Base-by-base conservation (phyloP, 1,140 invertebrate species). In the Samia ricini region DNA sequence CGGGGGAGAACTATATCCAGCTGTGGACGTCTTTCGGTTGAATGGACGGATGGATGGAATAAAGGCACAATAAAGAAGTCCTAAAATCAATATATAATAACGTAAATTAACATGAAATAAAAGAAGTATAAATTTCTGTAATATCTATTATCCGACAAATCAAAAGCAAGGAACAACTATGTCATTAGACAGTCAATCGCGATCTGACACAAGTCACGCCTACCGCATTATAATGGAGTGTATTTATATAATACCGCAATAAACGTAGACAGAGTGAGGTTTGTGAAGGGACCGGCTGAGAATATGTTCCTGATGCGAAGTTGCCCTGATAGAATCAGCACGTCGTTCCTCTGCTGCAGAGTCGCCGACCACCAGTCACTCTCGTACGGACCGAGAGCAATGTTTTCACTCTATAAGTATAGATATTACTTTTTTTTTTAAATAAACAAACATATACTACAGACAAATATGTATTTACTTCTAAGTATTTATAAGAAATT, bases 261-360 rank as follows among this genome's bases (percentile, higher is more conserved):
- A 66, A 87, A 89, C 5, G 86, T 86, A 0, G 83, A 66, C 2
- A 89, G 54, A 0, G 84, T 85, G 4, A 89, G 70, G 12, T 78
- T 61, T 19, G 76, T 79, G 63, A 89, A 89, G 0, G 86, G 86
- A 2, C 86, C 86, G 0, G 86, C 86, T 0, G 76, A 79, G 51
- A 78, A 84, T 1, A 74, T 68, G 42, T 85, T 75, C 8, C 65
- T 68, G 1, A 79, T 71, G 4, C 63, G 66, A 33, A 89, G 63
- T 51, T 89, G 83, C 0, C 79, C 84, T 0, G 72, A 61, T 0
- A 89, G 63, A 4, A 83, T 61, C 0, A 84, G 20, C 0, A 86
- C 59, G 29, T 71, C 59, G 24, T 67, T 74, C 18, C 69, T 59
- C 23, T 82, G 79, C 15, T 59, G 63, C 0, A 69, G 24, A 7